Percentiles rank a stretch among this genome's conserved stretches.
Conservation (phyloP, 2,113 vertebrate genomes). For the Cathartes aura region DNA sequence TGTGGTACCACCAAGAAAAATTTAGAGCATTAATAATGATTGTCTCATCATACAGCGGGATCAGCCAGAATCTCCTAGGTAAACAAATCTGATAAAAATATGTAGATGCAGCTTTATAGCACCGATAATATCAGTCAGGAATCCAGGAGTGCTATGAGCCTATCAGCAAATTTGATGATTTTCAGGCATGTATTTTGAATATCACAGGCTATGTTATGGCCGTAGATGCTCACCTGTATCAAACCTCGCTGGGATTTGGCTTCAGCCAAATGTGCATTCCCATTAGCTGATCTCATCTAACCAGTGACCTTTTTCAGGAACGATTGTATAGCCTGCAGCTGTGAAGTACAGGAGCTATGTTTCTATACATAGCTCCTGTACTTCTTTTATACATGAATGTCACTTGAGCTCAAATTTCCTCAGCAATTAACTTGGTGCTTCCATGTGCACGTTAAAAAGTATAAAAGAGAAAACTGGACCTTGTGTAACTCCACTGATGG, state of each 20-base stretch:
- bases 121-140: neutral
- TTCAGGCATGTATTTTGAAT: neutral
- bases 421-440: neutral
- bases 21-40: neutral
- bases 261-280: neutral
- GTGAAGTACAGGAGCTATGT: fast-evolving
- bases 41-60: neutral
- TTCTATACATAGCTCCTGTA: neutral
- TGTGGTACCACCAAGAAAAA: neutral
- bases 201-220: neutral
- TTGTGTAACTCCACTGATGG: neutral
- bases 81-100: neutral
- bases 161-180: neutral
- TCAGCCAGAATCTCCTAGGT: neutral
- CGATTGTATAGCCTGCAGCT: neutral
- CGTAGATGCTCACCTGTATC: neutral
- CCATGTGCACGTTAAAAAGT: neutral
- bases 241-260: fast-evolving
- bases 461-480: neutral
- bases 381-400: neutral
- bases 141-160: neutral
- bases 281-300: neutral
- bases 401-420: neutral
- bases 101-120: neutral
- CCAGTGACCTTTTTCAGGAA: neutral